Evolutionary conservation across 1,140 invertebrate species (phyloP).

Genomic region (Pseudachorutes palmiensis): DNA sequence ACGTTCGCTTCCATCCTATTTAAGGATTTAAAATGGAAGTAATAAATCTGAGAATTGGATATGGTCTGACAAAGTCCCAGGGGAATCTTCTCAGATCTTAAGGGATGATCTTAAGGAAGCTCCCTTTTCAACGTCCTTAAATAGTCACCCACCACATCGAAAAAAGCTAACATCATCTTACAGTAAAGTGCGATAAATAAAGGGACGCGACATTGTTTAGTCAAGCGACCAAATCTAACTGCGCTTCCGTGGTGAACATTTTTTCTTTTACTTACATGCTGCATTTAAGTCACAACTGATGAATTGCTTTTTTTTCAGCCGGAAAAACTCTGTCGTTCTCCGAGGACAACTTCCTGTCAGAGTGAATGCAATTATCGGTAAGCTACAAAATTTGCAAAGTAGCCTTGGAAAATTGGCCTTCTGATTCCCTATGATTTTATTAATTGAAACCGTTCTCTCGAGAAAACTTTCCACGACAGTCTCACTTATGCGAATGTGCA

Average conservation of each 20-base stretch:
- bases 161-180: too few species aligned
- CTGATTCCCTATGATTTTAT: too few species aligned
- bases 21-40: conserved; percentile 5
- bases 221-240: background rate
- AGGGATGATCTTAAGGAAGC: background rate
- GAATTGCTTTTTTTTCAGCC: conserved; percentile 62
- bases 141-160: conserved; percentile 1
- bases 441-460: too few species aligned
- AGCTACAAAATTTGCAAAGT: too few species aligned
- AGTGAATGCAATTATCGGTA: conserved; percentile 96
- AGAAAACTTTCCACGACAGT: too few species aligned
- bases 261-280: background rate
- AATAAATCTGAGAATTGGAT: conserved; percentile 1
- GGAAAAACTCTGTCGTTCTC: conserved; percentile 92
- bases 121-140: conserved; percentile 1
- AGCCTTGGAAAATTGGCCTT: too few species aligned
- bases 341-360: conserved; percentile 91
- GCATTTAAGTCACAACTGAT: conserved; percentile 10
- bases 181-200: background rate
- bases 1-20: conserved; percentile 9
- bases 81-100: background rate
- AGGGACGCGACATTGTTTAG: background rate
- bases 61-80: background rate
- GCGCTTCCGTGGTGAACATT: background rate
- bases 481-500: too few species aligned